Conservation (phyloP, 2,888 invertebrate genomes). For the Empis livida region DNA sequence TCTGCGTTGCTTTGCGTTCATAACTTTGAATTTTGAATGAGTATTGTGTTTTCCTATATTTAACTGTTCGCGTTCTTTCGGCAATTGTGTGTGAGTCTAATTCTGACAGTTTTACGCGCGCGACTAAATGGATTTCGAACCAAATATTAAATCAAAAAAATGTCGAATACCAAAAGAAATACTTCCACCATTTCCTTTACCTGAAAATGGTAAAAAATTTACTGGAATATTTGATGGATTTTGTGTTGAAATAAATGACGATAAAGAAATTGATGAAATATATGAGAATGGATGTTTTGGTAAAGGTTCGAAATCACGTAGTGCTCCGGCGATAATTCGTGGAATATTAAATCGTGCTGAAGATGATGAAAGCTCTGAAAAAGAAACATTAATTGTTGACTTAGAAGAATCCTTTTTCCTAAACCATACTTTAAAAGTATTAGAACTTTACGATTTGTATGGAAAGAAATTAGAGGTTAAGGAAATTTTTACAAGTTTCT, state of each 20-base stretch:
- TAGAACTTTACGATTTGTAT: slow-evolving; percentile 45
- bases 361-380: slow-evolving; percentile 7
- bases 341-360: neutral
- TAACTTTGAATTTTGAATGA: too few species aligned
- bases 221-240: slow-evolving; percentile 54
- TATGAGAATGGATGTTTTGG: slow-evolving; percentile 66
- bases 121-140: neutral
- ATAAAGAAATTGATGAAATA: slow-evolving; percentile 45
- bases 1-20: too few species aligned
- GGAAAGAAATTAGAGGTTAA: slow-evolving; percentile 39
- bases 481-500: slow-evolving; percentile 47
- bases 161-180: neutral
- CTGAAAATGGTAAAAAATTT: slow-evolving; percentile 32
- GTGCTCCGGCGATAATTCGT: slow-evolving; percentile 14
- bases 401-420: slow-evolving; percentile 70
- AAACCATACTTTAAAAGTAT: slow-evolving; percentile 48
- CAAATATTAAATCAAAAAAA: neutral
- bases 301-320: slow-evolving; percentile 53
- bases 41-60: too few species aligned
- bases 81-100: too few species aligned
- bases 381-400: slow-evolving; percentile 53
- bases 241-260: slow-evolving; percentile 48
- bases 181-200: neutral
- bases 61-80: too few species aligned
- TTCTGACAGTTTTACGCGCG: too few species aligned